These are phyloP conservation scores for Orchestia grillus DNA, from an alignment of 1,140 invertebrate species.

Conservation along the genomic window DNA sequence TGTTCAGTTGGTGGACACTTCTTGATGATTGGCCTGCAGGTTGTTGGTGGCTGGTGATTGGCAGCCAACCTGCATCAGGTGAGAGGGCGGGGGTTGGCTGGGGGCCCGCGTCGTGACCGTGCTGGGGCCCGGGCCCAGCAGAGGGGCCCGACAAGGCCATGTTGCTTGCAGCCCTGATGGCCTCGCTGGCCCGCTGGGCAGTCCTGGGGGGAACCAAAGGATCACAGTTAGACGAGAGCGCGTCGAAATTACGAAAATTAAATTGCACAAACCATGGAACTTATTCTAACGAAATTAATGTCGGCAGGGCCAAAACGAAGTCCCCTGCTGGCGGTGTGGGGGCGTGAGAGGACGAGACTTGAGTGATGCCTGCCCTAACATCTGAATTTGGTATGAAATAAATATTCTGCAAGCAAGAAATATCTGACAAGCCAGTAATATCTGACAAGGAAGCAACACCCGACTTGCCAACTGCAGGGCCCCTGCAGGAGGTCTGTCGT, in stretches of 20 bases:
- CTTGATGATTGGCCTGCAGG: neutral
- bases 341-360: too few relatives aligned
- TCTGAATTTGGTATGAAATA: neutral
- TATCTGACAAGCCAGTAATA: too few relatives aligned
- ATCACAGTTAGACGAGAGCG: neutral
- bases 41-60: neutral
- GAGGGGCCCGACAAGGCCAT: neutral
- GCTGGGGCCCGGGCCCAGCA: neutral
- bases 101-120: neutral
- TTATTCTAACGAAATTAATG: too few relatives aligned
- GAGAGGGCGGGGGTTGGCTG: neutral
- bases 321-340: too few relatives aligned
- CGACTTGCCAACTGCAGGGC: too few relatives aligned
- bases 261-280: neutral
- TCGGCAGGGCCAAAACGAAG: too few relatives aligned
- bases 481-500: too few relatives aligned
- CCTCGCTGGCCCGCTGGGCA: conserved; percentile 12
- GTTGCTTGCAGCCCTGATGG: neutral
- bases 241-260: neutral
- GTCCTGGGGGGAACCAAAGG: neutral
- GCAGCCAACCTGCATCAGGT: too few relatives aligned
- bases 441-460: too few relatives aligned
- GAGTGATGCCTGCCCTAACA: neutral
- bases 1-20: neutral
- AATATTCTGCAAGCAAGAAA: too few relatives aligned